Evolutionary conservation across 2,797 vertebrate species (phyloP).

Genomic region (Hafferia zeledoni): DNA sequence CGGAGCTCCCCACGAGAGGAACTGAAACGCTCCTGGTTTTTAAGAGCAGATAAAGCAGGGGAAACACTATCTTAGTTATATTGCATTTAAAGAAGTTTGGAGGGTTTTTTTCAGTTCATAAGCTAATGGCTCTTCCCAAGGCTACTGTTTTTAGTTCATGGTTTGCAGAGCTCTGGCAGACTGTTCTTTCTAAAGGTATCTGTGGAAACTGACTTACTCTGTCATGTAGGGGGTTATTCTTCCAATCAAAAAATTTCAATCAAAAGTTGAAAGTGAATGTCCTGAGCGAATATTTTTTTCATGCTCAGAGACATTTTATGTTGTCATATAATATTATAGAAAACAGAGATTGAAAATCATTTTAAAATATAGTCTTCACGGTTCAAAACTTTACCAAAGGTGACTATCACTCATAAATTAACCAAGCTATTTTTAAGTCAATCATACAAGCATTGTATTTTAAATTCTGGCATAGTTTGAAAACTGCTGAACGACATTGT

Average conservation of each 20-base stretch:
- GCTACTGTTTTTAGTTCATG: background rate
- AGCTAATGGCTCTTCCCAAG: background rate
- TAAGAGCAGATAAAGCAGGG: background rate
- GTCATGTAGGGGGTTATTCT: background rate
- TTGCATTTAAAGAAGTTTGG: background rate
- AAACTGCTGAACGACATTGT: background rate
- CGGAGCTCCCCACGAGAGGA: background rate
- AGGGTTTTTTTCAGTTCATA: background rate
- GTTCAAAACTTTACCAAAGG: background rate
- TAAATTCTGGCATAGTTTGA: background rate
- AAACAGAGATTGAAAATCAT: background rate
- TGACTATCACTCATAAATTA: background rate
- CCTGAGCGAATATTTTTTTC: background rate
- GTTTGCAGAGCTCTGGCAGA: background rate
- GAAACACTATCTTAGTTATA: background rate
- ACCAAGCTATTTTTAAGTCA: constrained; percentile 6
- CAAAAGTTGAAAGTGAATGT: background rate
- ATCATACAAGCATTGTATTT: background rate
- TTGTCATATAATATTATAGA: background rate
- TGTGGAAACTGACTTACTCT: background rate
- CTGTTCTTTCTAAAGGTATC: background rate
- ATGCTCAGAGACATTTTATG: background rate
- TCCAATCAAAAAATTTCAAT: background rate
- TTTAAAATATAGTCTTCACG: background rate
- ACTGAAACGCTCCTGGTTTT: background rate